These are phyloP conservation scores for Tyrannus savana DNA, from an alignment of 2,113 vertebrate species.

Conservation along the genomic window DNA sequence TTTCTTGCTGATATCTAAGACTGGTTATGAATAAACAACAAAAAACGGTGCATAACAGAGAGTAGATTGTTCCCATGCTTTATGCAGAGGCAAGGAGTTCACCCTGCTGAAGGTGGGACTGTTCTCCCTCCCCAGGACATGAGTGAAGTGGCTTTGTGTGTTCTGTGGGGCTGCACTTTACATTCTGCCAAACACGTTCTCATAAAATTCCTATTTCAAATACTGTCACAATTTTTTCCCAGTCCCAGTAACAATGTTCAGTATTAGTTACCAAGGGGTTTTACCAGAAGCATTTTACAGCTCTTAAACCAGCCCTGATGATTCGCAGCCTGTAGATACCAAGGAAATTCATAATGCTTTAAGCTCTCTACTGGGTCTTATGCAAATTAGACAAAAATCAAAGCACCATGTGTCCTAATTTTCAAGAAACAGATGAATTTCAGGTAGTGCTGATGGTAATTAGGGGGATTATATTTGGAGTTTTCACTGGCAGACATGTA, in stretches of 20 bases:
- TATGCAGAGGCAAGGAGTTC: neutral
- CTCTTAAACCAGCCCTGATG: neutral
- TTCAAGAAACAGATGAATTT: conserved; percentile 21
- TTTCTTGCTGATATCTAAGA: neutral
- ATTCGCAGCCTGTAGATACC: conserved; percentile 17
- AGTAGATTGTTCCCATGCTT: neutral
- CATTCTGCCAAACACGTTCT: neutral
- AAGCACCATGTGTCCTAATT: conserved; percentile 47
- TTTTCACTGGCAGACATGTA: neutral
- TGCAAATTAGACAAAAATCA: conserved; percentile 50
- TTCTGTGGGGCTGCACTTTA: neutral
- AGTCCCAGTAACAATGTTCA: neutral
- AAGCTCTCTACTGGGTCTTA: conserved; percentile 39
- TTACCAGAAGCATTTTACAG: conserved; percentile 32
- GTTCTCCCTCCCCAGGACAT: rapidly evolving
- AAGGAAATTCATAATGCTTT: conserved; percentile 19
- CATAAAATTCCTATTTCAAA: neutral
- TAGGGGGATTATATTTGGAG: neutral
- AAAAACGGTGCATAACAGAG: neutral
- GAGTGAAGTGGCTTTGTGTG: neutral
- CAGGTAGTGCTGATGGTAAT: conserved; percentile 38
- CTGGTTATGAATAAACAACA: neutral
- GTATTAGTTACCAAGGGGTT: neutral
- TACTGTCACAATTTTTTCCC: neutral
- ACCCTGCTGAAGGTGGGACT: neutral